Conservation (phyloP, 2,888 invertebrate species). For the Coenonympha arcania region DNA sequence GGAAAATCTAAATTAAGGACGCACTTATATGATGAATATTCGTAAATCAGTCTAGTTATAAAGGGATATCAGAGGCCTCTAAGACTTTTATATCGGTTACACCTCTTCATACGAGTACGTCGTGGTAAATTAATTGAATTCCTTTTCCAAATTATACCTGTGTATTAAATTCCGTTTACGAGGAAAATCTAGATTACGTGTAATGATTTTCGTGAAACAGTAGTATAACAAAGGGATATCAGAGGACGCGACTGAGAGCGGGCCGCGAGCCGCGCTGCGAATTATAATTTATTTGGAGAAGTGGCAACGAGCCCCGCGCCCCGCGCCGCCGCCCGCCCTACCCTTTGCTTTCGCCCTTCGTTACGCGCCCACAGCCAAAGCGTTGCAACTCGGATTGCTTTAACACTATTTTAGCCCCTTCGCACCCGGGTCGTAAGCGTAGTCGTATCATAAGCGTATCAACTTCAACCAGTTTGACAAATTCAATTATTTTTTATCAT, state of each 20-base stretch:
- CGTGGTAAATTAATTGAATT: background rate
- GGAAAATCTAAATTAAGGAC: too few relatives aligned
- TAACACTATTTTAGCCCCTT: background rate
- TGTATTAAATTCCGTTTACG: background rate
- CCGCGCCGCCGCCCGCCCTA: slow-evolving; percentile 60
- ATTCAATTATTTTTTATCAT: too few relatives aligned
- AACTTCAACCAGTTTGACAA: too few relatives aligned
- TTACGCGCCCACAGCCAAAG: slow-evolving; percentile 54
- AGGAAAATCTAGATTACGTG: slow-evolving; percentile 14
- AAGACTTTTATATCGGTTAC: too few relatives aligned
- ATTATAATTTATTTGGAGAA: slow-evolving; percentile 77
- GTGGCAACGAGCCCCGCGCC: slow-evolving; percentile 61
- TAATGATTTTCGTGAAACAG: slow-evolving; percentile 42
- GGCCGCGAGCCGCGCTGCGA: slow-evolving; percentile 53
- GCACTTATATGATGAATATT: too few relatives aligned
- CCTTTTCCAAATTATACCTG: too few relatives aligned
- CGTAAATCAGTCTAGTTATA: too few relatives aligned
- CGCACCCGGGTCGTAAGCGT: too few relatives aligned
- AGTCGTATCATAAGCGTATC: too few relatives aligned
- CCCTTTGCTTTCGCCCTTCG: slow-evolving; percentile 76
- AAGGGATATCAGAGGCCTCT: too few relatives aligned
- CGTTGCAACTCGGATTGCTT: slow-evolving; percentile 49
- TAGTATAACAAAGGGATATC: slow-evolving; percentile 46
- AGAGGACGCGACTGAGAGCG: slow-evolving; percentile 44
- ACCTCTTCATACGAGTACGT: too few relatives aligned